Evolutionary conservation across 2,113 vertebrate genomes (phyloP).

Genomic region (Nothobranchius furzeri): DNA sequence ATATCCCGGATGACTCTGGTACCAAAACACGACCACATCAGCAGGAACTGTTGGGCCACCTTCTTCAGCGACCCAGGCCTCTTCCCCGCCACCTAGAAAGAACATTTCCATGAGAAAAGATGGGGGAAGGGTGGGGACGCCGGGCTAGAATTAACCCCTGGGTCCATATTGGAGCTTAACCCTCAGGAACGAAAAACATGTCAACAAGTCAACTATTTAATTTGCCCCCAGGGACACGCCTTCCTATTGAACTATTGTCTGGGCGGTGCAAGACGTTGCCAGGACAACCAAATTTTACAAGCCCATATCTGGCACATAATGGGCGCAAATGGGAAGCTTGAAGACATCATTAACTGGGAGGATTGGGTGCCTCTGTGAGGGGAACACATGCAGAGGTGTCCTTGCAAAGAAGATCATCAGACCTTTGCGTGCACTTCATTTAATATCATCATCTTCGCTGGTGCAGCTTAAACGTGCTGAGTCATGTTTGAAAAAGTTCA

Average conservation of each 20-base stretch:
- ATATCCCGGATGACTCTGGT: constrained; percentile 98
- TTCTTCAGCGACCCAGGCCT: constrained; percentile 94
- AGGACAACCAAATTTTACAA: constrained; percentile 80
- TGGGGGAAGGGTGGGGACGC: constrained; percentile 59
- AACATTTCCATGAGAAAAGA: constrained; percentile 82
- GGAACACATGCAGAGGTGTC: constrained; percentile 55
- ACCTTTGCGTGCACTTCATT: not conserved
- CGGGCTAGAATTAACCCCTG: constrained; percentile 75
- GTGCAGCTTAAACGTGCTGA: not conserved
- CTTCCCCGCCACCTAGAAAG: constrained; percentile 92
- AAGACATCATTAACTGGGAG: constrained; percentile 83
- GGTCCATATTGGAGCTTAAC: constrained; percentile 75
- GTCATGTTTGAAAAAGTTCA: constrained; percentile 51
- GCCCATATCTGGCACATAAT: constrained; percentile 82
- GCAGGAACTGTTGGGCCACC: constrained; percentile 96
- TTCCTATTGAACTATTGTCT: constrained; percentile 83
- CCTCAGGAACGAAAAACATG: constrained; percentile 83
- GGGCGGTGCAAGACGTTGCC: constrained; percentile 71
- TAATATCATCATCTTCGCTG: not conserved
- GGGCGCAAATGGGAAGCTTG: constrained; percentile 79
- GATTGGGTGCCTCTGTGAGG: constrained; percentile 60
- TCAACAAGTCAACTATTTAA: constrained; percentile 87
- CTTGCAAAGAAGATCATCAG: constrained; percentile 13
- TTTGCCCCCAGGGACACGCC: constrained; percentile 81
- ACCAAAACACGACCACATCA: constrained; percentile 99